phyloP scores from a whole-genome alignment of 2,113 vertebrate genomes.

The Pleuronectes platessa region DNA sequence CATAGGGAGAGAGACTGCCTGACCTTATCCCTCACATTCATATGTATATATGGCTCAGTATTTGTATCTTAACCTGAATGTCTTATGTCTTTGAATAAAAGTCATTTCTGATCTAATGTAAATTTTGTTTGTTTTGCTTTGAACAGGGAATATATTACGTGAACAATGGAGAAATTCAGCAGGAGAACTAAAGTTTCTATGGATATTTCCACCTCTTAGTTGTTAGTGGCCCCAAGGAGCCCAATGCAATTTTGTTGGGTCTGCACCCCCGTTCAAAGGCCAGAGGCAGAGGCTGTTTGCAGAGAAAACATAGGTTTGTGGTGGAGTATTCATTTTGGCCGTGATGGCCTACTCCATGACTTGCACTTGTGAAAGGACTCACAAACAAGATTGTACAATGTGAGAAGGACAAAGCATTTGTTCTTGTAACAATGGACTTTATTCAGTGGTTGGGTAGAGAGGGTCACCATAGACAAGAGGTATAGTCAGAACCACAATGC shows the following conservation, averaged over 20 bases:
- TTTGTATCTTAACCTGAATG: not conserved
- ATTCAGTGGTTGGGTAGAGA: not conserved
- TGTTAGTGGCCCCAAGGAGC: not conserved
- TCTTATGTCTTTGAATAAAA: not conserved
- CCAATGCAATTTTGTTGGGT: not conserved
- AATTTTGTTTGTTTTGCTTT: not conserved
- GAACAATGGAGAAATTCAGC: not conserved
- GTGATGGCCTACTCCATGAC: not conserved
- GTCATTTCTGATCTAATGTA: not conserved
- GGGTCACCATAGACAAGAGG: not conserved
- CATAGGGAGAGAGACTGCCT: slow-evolving; percentile 71
- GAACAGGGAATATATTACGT: not conserved
- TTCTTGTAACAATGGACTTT: not conserved
- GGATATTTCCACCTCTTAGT: not conserved
- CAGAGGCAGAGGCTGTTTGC: not conserved
- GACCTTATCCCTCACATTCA: slow-evolving; percentile 69
- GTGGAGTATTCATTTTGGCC: not conserved
- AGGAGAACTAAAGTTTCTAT: not conserved
- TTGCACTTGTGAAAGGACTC: slow-evolving; percentile 3
- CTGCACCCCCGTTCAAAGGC: not conserved
- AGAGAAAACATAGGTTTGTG: slow-evolving; percentile 23
- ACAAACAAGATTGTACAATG: not conserved
- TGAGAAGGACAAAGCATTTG: not conserved
- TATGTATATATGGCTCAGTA: not conserved
- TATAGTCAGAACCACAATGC: not conserved